These are phyloP conservation scores for Nesogale talazaci DNA, from an alignment of 2,113 vertebrate species.

Conservation along the genomic window DNA sequence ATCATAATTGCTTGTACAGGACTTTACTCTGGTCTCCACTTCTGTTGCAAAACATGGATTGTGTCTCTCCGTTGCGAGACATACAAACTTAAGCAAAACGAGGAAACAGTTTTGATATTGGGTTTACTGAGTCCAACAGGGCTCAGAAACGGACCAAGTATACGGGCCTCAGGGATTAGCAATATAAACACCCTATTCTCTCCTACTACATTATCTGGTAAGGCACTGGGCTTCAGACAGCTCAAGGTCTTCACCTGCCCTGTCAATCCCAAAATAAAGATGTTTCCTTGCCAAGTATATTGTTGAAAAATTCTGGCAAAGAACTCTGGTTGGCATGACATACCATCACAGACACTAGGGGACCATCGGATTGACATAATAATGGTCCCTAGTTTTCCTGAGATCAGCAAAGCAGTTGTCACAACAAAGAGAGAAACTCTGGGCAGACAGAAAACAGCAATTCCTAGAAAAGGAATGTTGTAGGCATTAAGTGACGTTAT, in stretches of 20 bases:
- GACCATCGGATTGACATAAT: not conserved
- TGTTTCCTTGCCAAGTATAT: not conserved
- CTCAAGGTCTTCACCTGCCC: not conserved
- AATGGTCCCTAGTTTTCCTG: not conserved
- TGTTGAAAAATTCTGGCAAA: slow-evolving; percentile 52
- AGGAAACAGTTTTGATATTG: not conserved
- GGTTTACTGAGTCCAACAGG: not conserved
- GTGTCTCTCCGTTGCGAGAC: slow-evolving; percentile 19
- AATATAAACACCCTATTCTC: not conserved
- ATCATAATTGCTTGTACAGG: not conserved
- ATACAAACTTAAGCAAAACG: slow-evolving; percentile 19
- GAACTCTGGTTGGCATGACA: not conserved
- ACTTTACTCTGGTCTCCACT: not conserved
- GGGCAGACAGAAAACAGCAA: not conserved
- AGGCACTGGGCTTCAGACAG: not conserved
- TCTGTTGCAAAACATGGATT: not conserved
- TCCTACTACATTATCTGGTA: not conserved
- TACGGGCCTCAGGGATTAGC: not conserved
- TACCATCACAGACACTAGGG: not conserved
- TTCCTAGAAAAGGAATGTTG: not conserved
- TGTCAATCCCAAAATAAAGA: not conserved
- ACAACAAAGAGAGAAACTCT: not conserved
- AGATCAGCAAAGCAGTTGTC: not conserved
- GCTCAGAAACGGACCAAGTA: not conserved
- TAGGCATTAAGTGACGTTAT: slow-evolving; percentile 3